These are phyloP conservation scores for Colostygia pectinataria DNA, from an alignment of 2,888 invertebrate species.

Conservation along the genomic window DNA sequence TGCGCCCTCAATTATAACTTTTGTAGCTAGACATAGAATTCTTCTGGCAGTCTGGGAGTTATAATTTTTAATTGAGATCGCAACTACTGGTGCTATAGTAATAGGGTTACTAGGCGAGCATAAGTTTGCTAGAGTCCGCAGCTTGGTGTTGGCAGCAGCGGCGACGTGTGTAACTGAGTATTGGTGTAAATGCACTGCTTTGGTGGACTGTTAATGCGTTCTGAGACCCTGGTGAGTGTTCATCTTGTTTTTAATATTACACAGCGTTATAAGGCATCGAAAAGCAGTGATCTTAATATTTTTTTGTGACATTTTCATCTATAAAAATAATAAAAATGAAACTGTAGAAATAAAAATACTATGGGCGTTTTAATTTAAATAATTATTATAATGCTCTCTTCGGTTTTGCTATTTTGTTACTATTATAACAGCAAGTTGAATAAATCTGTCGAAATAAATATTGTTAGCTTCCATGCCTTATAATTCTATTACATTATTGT, in stretches of 20 bases:
- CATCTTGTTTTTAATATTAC: slow-evolving; percentile 73
- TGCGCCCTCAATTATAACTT: slow-evolving; percentile 57
- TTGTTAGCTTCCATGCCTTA: slow-evolving; percentile 29
- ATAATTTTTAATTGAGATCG: slow-evolving; percentile 68
- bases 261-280: slow-evolving; percentile 22
- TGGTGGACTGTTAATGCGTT: slow-evolving; percentile 81
- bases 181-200: slow-evolving; percentile 82
- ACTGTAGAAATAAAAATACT: too few species aligned
- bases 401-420: too few species aligned
- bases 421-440: too few species aligned
- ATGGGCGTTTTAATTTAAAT: too few species aligned
- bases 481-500: slow-evolving; percentile 50
- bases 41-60: too few species aligned
- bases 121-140: slow-evolving; percentile 75
- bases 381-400: too few species aligned
- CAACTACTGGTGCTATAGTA: slow-evolving; percentile 63
- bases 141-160: slow-evolving; percentile 77
- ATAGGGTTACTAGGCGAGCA: slow-evolving; percentile 75
- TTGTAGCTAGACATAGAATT: background rate
- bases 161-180: slow-evolving; percentile 76
- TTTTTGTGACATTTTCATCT: too few species aligned
- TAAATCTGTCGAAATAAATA: too few species aligned
- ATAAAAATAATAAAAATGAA: too few species aligned
- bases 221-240: slow-evolving; percentile 79
- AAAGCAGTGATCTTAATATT: background rate